Percentiles rank a stretch among this genome's conserved stretches.
These are phyloP conservation scores for Aviceda subcristata DNA, from an alignment of 2,113 vertebrate species.

Conservation along the genomic window DNA sequence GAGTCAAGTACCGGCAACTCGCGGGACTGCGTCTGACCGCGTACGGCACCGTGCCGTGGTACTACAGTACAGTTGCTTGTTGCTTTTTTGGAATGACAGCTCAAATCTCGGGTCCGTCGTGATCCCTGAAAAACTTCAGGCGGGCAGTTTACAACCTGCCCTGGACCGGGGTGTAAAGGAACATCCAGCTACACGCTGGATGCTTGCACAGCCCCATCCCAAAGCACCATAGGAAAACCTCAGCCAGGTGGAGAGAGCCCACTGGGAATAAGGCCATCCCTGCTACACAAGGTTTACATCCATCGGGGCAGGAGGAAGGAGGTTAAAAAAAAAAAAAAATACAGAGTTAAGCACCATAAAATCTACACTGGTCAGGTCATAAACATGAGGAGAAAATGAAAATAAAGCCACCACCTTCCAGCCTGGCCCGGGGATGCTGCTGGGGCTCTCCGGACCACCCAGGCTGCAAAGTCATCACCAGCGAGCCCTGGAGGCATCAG, in stretches of 20 bases:
- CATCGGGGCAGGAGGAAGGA: not conserved
- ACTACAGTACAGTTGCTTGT: not conserved
- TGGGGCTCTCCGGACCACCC: not conserved
- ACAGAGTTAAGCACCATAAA: conserved; percentile 70
- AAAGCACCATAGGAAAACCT: conserved; percentile 34
- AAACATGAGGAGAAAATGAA: conserved; percentile 26
- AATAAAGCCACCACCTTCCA: conserved; percentile 20
- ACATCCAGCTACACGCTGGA: rapidly evolving
- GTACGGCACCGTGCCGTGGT: not conserved
- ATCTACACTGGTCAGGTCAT: conserved; percentile 61
- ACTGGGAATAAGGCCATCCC: not conserved
- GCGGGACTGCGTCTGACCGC: not conserved
- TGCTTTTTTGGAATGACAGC: not conserved
- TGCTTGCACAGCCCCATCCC: not conserved
- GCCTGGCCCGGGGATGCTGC: not conserved
- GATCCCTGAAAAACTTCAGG: not conserved
- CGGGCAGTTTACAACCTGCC: not conserved
- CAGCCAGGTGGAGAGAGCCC: not conserved
- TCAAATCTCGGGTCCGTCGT: not conserved
- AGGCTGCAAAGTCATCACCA: not conserved
- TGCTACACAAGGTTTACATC: not conserved
- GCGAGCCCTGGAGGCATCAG: not conserved
- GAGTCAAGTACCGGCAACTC: not conserved
- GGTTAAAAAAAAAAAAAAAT: conserved; percentile 2
- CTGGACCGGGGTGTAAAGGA: not conserved